Evolutionary conservation across 2,888 invertebrate species (phyloP).

Genomic region (Oligia latruncula): DNA sequence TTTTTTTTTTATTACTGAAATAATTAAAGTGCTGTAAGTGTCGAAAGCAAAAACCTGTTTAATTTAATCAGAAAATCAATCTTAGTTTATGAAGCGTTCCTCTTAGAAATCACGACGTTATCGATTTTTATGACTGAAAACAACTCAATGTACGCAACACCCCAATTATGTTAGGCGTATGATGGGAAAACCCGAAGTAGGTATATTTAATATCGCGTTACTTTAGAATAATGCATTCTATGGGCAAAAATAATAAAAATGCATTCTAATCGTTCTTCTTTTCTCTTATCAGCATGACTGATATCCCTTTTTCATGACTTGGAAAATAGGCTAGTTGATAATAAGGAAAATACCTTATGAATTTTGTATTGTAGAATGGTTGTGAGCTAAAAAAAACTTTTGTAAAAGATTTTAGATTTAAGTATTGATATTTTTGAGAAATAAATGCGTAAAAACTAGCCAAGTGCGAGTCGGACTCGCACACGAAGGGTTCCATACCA

Average conservation of each 20-base stretch:
- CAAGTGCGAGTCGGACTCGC: too few relatives aligned
- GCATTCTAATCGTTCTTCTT: too few relatives aligned
- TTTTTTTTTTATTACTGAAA: neutral
- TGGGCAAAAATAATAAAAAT: too few relatives aligned
- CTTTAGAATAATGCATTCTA: neutral
- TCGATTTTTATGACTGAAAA: conserved; percentile 36
- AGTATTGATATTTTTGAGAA: too few relatives aligned
- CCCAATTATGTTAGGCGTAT: neutral
- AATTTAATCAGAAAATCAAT: conserved; percentile 28
- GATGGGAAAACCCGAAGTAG: neutral
- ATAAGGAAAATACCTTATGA: neutral
- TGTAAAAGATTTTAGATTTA: too few relatives aligned
- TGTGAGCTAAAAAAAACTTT: too few relatives aligned
- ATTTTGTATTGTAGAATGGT: too few relatives aligned
- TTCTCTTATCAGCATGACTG: neutral
- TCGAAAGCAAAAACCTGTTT: neutral
- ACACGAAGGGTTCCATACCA: too few relatives aligned
- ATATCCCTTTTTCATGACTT: neutral
- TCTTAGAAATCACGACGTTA: conserved; percentile 9
- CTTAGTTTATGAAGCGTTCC: conserved; percentile 14
- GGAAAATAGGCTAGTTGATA: neutral
- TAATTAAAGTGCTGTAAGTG: neutral
- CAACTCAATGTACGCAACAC: conserved; percentile 9
- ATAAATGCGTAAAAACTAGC: too few relatives aligned
- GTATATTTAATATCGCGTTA: neutral